Percentiles rank a stretch among this genome's conserved stretches.
Conservation (phyloP, 2,888 invertebrate species). For the Apamea sordens region DNA sequence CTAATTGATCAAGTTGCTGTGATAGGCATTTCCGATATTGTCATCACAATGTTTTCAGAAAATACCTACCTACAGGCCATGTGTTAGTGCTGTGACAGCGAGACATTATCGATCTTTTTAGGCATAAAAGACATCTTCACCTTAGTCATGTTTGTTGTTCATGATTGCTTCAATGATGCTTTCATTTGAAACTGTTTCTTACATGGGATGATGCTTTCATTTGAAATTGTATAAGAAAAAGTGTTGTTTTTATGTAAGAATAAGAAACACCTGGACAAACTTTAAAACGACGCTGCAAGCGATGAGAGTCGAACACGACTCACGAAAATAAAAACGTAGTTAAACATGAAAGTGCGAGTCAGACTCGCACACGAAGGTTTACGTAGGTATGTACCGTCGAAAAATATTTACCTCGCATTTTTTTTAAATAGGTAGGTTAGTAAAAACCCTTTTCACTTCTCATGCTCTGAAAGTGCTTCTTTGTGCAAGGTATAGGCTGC, state of each 20-base stretch:
- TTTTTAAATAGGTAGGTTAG: too few relatives aligned
- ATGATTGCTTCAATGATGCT: background rate
- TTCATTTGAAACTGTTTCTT: background rate
- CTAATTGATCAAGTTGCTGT: conserved; percentile 27
- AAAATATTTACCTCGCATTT: background rate
- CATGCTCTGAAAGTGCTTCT: too few relatives aligned
- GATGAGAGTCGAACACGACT: background rate
- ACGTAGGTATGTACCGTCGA: background rate
- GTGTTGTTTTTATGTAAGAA: too few relatives aligned
- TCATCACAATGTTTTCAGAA: conserved; percentile 10
- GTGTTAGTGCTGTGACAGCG: conserved; percentile 2
- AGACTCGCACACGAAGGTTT: background rate
- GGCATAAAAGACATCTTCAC: background rate
- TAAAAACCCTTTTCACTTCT: too few relatives aligned
- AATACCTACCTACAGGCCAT: too few relatives aligned
- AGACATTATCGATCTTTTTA: conserved; percentile 7
- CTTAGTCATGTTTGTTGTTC: conserved; percentile 18
- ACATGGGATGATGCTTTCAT: too few relatives aligned
- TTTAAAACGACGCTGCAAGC: too few relatives aligned
- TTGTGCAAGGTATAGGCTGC: too few relatives aligned
- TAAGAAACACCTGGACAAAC: background rate
- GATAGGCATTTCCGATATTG: conserved; percentile 17
- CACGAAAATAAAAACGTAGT: background rate
- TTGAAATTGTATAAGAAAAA: too few relatives aligned
- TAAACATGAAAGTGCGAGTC: background rate